Evolutionary conservation across 2,797 vertebrate genomes (phyloP).

Genomic region (Oreochromis mossambicus): DNA sequence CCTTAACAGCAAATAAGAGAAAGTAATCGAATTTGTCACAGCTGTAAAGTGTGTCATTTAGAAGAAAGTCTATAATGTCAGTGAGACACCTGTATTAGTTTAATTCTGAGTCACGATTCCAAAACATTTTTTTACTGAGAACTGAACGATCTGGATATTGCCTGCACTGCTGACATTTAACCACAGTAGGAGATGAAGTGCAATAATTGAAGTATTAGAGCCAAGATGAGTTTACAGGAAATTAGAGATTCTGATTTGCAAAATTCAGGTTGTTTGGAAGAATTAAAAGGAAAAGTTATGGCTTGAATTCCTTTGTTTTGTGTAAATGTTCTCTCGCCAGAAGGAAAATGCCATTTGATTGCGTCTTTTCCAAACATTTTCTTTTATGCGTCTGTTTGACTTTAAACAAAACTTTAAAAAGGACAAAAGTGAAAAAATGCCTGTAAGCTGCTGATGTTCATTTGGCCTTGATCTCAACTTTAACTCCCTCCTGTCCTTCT

Average conservation of each 20-base stretch:
- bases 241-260: background rate
- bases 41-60: background rate
- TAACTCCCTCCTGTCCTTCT: constrained; percentile 18
- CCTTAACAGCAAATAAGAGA: background rate
- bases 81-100: background rate
- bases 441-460: constrained; percentile 45
- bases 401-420: constrained; percentile 41
- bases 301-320: background rate
- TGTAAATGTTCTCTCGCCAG: background rate
- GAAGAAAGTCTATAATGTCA: background rate
- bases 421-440: constrained; percentile 32
- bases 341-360: background rate
- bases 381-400: constrained; percentile 2
- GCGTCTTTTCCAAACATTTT: background rate
- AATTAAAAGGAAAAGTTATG: background rate
- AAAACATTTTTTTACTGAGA: background rate
- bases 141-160: background rate
- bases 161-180: background rate
- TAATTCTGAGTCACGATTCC: constrained; percentile 3
- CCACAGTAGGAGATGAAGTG: background rate
- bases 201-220: background rate
- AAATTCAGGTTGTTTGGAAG: background rate
- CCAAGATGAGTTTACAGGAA: background rate
- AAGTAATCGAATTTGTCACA: background rate
- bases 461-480: constrained; percentile 37